Conservation (phyloP, 2,797 vertebrate species). For the Ctenosaura bakeri region DNA sequence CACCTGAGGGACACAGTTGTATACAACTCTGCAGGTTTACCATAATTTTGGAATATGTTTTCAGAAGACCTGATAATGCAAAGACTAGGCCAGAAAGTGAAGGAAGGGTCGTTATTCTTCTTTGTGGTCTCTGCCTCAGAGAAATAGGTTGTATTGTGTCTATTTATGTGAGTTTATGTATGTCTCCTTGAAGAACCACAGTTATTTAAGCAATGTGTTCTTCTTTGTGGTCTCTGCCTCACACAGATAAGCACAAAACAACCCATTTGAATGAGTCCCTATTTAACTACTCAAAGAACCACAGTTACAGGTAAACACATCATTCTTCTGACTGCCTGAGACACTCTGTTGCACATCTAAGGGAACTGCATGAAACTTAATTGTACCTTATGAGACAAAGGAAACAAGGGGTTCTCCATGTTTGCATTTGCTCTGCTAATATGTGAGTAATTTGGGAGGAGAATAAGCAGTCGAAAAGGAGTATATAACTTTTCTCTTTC, state of each 20-base stretch:
- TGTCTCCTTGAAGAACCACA: background rate
- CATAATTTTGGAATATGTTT: background rate
- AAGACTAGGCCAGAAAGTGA: background rate
- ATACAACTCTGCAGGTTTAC: background rate
- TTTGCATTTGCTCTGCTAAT: constrained; percentile 8
- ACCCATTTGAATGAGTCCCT: too few relatives aligned
- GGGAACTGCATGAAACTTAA: background rate
- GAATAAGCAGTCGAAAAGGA: background rate
- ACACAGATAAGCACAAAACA: too few relatives aligned
- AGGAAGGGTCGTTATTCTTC: background rate
- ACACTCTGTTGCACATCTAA: background rate
- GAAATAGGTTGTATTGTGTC: too few relatives aligned
- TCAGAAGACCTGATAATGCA: background rate
- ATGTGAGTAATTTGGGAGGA: too few relatives aligned
- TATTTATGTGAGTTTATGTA: too few relatives aligned
- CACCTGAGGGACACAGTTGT: background rate
- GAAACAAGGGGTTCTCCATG: background rate
- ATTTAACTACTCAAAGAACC: too few relatives aligned
- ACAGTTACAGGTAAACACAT: too few relatives aligned
- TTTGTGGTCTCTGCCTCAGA: too few relatives aligned
- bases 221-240: background rate
- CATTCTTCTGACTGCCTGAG: background rate
- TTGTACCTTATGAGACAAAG: background rate
- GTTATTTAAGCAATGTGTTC: too few relatives aligned
- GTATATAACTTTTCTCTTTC: background rate